These are phyloP conservation scores for Mus caroli DNA, from an alignment of 2,797 vertebrate genomes.

Conservation along the genomic window DNA sequence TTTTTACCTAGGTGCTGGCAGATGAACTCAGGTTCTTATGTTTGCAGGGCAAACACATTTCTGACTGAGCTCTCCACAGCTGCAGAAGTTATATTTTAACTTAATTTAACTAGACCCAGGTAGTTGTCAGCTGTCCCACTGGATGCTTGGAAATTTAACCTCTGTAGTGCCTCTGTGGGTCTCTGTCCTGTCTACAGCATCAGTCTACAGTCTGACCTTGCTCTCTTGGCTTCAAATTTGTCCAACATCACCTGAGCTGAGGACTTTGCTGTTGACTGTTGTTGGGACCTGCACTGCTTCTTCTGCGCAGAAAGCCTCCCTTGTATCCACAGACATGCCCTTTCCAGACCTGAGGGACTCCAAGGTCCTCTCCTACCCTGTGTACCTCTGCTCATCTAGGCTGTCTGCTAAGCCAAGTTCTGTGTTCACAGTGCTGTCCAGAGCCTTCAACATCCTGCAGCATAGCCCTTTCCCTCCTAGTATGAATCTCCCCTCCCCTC, in stretches of 20 bases:
- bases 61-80: background rate
- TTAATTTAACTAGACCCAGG: background rate
- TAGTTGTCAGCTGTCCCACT: no score
- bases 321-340: accelerated
- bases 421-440: background rate
- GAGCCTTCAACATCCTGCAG: no score
- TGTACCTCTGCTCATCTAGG: no score
- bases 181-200: no score
- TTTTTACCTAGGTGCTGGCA: background rate
- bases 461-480: background rate
- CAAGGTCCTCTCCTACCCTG: accelerated
- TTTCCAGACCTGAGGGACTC: background rate
- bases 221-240: background rate
- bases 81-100: background rate
- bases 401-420: background rate
- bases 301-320: background rate
- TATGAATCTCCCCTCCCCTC: background rate
- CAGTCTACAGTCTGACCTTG: background rate
- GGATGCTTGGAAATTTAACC: background rate
- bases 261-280: accelerated
- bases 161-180: accelerated
- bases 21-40: background rate
- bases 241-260: background rate
- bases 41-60: background rate
- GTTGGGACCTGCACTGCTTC: background rate